Conservation (phyloP, 2,888 invertebrate genomes). For the Amphipyra tragopoginis region DNA sequence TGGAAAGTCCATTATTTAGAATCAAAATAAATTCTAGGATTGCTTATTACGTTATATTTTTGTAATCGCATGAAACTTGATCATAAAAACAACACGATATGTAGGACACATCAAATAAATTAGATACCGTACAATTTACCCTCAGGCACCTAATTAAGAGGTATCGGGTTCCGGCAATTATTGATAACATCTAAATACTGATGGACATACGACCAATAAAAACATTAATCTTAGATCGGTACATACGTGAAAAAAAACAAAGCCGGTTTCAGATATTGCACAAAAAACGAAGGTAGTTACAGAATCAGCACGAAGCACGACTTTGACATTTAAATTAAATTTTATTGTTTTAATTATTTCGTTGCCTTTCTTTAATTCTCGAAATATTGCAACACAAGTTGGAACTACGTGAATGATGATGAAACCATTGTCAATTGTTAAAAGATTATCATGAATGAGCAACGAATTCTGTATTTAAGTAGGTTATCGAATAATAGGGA, state of each 20-base stretch:
- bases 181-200: constrained; percentile 37
- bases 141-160: constrained; percentile 10
- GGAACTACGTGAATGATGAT: constrained; percentile 1
- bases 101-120: constrained; percentile 15
- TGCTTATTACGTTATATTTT: no score
- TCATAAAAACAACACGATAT: not conserved
- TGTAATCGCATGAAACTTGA: no score
- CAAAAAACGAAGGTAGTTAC: constrained; percentile 36
- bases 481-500: constrained; percentile 18
- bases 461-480: constrained; percentile 7
- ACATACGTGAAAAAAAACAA: constrained; percentile 4
- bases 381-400: constrained; percentile 24
- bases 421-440: constrained; percentile 24
- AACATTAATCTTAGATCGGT: constrained; percentile 14
- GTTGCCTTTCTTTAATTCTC: constrained; percentile 1
- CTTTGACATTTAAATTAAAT: constrained; percentile 28
- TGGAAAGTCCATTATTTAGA: no score
- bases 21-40: no score
- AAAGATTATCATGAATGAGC: constrained; percentile 3
- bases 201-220: constrained; percentile 11
- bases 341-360: constrained; percentile 11
- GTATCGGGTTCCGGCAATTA: constrained; percentile 15
- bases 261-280: constrained; percentile 18
- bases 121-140: constrained; percentile 3
- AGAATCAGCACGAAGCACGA: constrained; percentile 30